Evolutionary conservation across 2,113 vertebrate species (phyloP).

Genomic region (Nycticorax nycticorax): DNA sequence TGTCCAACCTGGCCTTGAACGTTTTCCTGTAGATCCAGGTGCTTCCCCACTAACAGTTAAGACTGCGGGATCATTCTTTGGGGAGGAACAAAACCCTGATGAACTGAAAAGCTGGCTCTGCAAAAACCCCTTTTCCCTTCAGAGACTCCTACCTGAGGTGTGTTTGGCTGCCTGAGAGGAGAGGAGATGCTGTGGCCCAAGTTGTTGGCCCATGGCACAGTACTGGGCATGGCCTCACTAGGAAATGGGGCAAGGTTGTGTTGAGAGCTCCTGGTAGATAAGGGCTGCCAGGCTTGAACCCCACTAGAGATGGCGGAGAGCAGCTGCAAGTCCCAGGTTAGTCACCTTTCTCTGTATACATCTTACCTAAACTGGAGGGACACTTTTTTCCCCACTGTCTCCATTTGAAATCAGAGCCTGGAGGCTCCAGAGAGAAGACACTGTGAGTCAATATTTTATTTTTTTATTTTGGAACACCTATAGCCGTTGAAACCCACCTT

Average conservation of each 20-base stretch:
- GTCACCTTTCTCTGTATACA: not conserved
- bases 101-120: not conserved
- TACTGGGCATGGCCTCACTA: fast-evolving
- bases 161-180: not conserved
- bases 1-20: no score
- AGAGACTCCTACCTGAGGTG: not conserved
- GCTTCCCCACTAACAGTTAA: not conserved
- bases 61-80: not conserved
- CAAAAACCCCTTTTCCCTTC: not conserved
- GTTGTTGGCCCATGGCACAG: not conserved
- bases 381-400: not conserved
- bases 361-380: not conserved
- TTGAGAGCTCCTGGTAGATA: not conserved
- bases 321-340: not conserved
- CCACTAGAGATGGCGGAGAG: not conserved
- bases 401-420: not conserved
- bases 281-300: not conserved
- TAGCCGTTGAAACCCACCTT: not conserved
- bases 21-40: not conserved
- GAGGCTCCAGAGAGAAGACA: not conserved
- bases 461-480: not conserved
- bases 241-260: fast-evolving
- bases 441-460: not conserved
- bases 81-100: not conserved
- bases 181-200: not conserved